phyloP scores from a whole-genome alignment of 2,797 vertebrate species.

The Pyrrhura leucotis region DNA sequence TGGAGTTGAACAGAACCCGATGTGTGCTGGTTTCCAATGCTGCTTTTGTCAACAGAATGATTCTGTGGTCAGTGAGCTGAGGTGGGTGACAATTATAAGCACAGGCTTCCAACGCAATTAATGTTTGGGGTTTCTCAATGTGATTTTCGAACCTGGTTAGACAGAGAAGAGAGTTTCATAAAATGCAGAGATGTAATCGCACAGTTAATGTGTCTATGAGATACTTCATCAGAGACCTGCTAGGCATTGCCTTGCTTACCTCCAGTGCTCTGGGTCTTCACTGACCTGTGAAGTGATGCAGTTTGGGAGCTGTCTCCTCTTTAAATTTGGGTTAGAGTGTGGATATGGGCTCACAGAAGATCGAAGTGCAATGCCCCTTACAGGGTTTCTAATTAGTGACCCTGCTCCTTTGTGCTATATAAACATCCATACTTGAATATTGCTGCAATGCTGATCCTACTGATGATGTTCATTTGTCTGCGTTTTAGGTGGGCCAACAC shows the following conservation, averaged over 20 bases:
- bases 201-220: not conserved
- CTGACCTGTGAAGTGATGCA: not conserved
- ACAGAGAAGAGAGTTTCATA: not conserved
- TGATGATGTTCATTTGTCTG: not conserved
- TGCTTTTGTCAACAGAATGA: not conserved
- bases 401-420: not conserved
- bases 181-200: fast-evolving
- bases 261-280: not conserved
- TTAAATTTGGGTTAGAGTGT: not conserved
- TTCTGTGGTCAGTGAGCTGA: not conserved
- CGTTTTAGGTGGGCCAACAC: not conserved
- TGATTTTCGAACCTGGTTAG: not conserved
- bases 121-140: not conserved
- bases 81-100: not conserved
- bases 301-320: not conserved
- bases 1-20: not conserved
- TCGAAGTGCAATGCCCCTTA: not conserved
- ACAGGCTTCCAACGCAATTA: not conserved
- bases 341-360: not conserved
- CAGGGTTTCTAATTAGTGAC: not conserved
- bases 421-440: not conserved
- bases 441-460: not conserved
- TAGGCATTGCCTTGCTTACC: not conserved
- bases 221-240: not conserved
- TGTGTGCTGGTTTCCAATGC: fast-evolving